Evolutionary conservation across 2,888 invertebrate species (phyloP).

Genomic region (Drosophila sordidapex): DNA sequence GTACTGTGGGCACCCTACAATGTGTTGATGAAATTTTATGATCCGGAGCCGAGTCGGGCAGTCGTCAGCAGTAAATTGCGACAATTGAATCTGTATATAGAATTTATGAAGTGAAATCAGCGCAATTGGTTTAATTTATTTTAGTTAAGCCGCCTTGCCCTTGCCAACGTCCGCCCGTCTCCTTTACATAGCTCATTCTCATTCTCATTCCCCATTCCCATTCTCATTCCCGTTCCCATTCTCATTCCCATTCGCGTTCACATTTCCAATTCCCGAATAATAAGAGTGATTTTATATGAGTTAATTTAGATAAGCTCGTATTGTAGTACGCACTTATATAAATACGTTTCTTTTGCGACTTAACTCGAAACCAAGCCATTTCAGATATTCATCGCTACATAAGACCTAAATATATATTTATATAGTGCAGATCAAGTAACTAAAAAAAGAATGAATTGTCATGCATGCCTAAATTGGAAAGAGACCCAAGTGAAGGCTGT

Average conservation of each 20-base stretch:
- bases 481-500: not conserved
- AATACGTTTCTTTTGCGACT: conserved; percentile 13
- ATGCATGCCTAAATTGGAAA: not conserved
- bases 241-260: conserved; percentile 10
- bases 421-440: not conserved
- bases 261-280: conserved; percentile 20
- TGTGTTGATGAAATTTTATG: conserved; percentile 63
- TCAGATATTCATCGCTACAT: not conserved
- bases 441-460: not conserved
- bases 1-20: conserved; percentile 38
- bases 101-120: conserved; percentile 74
- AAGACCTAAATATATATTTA: not conserved
- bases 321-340: conserved; percentile 1
- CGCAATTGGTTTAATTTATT: conserved; percentile 76
- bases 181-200: conserved; percentile 28
- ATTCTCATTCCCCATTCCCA: conserved; percentile 15
- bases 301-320: conserved; percentile 46
- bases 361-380: not conserved
- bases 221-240: not conserved
- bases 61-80: conserved; percentile 53
- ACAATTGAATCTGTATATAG: conserved; percentile 66
- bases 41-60: conserved; percentile 29
- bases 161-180: conserved; percentile 9
- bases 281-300: conserved; percentile 36
- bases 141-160: conserved; percentile 57